These are phyloP conservation scores for Oophaga sylvatica DNA, from an alignment of 2,797 vertebrate species.

Conservation along the genomic window DNA sequence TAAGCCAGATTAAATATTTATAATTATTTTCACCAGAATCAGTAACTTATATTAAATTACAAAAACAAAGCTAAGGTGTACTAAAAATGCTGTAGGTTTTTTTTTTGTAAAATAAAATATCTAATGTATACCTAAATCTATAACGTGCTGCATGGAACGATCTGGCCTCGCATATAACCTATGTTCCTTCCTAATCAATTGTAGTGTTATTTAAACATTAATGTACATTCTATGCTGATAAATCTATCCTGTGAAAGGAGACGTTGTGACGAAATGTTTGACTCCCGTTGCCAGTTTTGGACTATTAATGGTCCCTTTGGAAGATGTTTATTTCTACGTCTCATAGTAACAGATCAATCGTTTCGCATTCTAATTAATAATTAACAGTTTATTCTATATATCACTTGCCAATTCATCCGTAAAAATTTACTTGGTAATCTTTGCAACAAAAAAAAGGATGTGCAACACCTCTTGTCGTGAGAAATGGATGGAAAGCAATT, in stretches of 20 bases:
- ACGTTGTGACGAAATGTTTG: background rate
- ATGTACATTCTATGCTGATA: background rate
- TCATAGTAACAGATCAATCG: constrained; percentile 20
- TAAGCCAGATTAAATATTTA: too few relatives aligned
- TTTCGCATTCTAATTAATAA: background rate
- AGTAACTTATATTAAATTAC: too few relatives aligned
- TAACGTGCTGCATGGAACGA: background rate
- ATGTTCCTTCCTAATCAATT: background rate
- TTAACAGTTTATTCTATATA: constrained; percentile 1
- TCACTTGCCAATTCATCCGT: background rate
- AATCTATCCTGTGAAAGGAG: background rate
- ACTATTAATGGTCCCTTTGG: constrained; percentile 13
- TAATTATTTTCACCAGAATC: too few relatives aligned
- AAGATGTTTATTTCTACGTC: constrained; percentile 5
- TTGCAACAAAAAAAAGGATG: background rate
- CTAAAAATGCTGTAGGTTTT: too few relatives aligned
- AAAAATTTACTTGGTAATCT: background rate
- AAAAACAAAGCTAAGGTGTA: too few relatives aligned
- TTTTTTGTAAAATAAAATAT: too few relatives aligned
- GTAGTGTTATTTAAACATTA: background rate
- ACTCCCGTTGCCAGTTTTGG: background rate
- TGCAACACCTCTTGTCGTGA: background rate
- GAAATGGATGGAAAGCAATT: background rate
- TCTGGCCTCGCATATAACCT: background rate
- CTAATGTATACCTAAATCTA: background rate